These are phyloP conservation scores for Agrotis segetum DNA, from an alignment of 2,888 invertebrate species.

Conservation along the genomic window DNA sequence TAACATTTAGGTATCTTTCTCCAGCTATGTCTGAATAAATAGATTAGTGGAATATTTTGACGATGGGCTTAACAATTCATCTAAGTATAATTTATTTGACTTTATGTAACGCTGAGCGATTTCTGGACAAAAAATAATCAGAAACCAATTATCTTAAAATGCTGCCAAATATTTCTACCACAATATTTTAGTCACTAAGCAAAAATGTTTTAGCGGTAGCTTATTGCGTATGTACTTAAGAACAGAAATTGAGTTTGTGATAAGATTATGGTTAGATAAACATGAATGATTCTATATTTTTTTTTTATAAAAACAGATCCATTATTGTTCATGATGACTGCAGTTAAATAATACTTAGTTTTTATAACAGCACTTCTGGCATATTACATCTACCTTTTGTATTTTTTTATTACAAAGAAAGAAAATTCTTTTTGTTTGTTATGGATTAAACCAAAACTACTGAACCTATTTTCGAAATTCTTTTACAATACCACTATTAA, in stretches of 20 bases:
- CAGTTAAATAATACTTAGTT: not conserved
- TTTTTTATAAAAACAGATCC: not conserved
- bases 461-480: too few relatives aligned
- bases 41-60: not conserved
- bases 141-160: not conserved
- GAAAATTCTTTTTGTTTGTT: too few relatives aligned
- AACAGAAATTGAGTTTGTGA: not conserved
- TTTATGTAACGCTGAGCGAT: constrained; percentile 15
- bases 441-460: too few relatives aligned
- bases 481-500: too few relatives aligned
- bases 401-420: too few relatives aligned
- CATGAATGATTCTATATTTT: not conserved
- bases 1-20: too few relatives aligned
- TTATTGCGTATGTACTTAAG: constrained; percentile 17
- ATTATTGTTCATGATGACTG: not conserved
- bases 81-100: not conserved
- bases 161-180: not conserved
- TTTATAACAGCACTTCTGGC: not conserved
- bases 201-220: not conserved
- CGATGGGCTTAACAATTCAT: not conserved
- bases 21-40: not conserved
- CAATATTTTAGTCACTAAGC: not conserved
- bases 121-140: not conserved
- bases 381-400: not conserved
- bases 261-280: constrained; percentile 28